Base-by-base conservation (phyloP, 2,888 invertebrate genomes). In the Agrilus mali region DNA sequence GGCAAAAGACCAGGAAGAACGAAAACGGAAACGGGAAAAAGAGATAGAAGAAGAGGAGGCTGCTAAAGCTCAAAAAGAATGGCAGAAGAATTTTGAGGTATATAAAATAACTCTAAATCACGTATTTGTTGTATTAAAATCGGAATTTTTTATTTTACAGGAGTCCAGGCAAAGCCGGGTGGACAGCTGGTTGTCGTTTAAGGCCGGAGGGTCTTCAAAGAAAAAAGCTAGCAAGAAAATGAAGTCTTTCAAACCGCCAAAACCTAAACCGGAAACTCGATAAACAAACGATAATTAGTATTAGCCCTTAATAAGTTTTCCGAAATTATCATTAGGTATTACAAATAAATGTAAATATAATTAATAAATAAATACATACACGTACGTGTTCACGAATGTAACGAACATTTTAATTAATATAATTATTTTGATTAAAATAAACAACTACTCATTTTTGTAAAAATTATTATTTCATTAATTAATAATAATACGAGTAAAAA, bases 1-100 rank as follows among this genome's bases (percentile, higher is more conserved):
- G 56, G 83, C 83, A 12, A 75, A 94, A 37, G 93, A 92, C 56
- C 86, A 87, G 69, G 94, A 95, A 63, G 94, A 94, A 57, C 76
- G 94, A 42, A 95, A 95, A 65, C 71, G 96, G 37, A 93, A 94
- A 68, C 75, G 95, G 7, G 95, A 96, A 66, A 82, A 86, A 14
- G 94, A 95, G 72, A 82, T 92, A 41, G 89, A 90, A 47, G 89
- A 88, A 43, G 94, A 93, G 60, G 94, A 95, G 58, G 85, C 86
- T 56, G 77, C 82, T 46, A 86, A 90, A 47, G 70, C 86, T 38
- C 92, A 96, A 60, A 87, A 90, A 55, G 96, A 97, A 64, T 98
- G 95, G 93, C 90, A 95, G 52, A 93, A 95, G 63, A 98, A 97
- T 70, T 98, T 95, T 70, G 98, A 98, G 74, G 87, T 86, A n/a